Evolutionary conservation across 1,140 invertebrate genomes (phyloP).

Genomic region (Odontomachus brunneus): DNA sequence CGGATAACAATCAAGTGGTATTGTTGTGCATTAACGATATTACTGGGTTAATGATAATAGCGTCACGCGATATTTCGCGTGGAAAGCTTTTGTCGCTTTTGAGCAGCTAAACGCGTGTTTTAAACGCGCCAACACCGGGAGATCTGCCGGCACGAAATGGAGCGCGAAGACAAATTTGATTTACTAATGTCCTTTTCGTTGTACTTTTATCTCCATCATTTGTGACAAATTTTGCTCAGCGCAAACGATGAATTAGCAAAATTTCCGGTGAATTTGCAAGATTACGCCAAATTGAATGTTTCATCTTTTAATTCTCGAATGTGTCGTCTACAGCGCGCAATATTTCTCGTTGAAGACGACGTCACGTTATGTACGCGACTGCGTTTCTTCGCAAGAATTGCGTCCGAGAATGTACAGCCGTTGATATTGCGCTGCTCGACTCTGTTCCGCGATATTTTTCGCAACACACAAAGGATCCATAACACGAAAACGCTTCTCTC

Average conservation of each 20-base stretch:
- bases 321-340: too few species aligned
- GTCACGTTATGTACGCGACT: too few species aligned
- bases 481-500: not conserved
- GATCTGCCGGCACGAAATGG: not conserved
- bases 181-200: not conserved
- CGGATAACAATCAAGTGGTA: not conserved
- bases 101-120: constrained; percentile 4
- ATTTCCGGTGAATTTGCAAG: not conserved
- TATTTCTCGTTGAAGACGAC: too few species aligned
- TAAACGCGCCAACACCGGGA: constrained; percentile 1
- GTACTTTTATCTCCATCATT: not conserved
- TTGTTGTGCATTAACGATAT: constrained; percentile 23
- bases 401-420: too few species aligned
- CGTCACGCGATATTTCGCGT: constrained; percentile 21
- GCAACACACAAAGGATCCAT: too few species aligned
- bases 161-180: not conserved
- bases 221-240: not conserved
- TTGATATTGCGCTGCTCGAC: too few species aligned
- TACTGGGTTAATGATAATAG: constrained; percentile 19
- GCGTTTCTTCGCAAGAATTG: too few species aligned
- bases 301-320: not conserved
- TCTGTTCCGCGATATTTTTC: too few species aligned
- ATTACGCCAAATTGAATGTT: not conserved
- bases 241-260: not conserved
- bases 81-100: constrained; percentile 15